Conservation (phyloP, 1,140 invertebrate species). For the Daktulosphaira vitifoliae region DNA sequence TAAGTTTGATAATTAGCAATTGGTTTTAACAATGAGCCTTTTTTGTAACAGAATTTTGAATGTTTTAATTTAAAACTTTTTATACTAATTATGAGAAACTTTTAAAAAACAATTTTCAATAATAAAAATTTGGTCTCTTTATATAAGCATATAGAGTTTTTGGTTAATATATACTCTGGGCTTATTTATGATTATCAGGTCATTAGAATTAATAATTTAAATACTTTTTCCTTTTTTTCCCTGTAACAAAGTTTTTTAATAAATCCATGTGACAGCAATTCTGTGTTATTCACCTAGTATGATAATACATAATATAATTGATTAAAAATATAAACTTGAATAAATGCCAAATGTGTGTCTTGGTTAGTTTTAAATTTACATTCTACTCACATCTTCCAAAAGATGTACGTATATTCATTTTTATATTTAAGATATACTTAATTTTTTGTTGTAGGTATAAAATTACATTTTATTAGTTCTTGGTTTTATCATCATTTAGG, state of each 20-base stretch:
- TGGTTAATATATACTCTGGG: too few species aligned
- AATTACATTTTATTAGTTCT: conserved; percentile 17
- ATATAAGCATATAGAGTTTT: too few species aligned
- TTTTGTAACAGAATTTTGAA: too few species aligned
- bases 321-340: conserved; percentile 31
- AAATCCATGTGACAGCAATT: conserved; percentile 36
- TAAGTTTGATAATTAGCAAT: too few species aligned
- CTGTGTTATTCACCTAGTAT: conserved; percentile 23
- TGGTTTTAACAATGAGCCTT: too few species aligned
- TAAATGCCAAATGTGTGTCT: conserved; percentile 19
- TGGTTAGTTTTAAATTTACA: conserved; percentile 30
- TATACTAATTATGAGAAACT: too few species aligned
- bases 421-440: not conserved
- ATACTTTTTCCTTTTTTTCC: not conserved
- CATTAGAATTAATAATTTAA: not conserved
- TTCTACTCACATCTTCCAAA: conserved; percentile 23
- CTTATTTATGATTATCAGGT: conserved; percentile 25
- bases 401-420: conserved; percentile 1
- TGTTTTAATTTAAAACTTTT: too few species aligned
- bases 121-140: too few species aligned
- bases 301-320: conserved; percentile 22
- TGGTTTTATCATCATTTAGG: too few species aligned
- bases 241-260: too few species aligned
- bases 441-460: not conserved
- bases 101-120: too few species aligned